A percentile compares a stretch with the other conserved stretches of the same genome.
Conservation (phyloP, 2,888 invertebrate genomes). For the Dorcus hopei region DNA sequence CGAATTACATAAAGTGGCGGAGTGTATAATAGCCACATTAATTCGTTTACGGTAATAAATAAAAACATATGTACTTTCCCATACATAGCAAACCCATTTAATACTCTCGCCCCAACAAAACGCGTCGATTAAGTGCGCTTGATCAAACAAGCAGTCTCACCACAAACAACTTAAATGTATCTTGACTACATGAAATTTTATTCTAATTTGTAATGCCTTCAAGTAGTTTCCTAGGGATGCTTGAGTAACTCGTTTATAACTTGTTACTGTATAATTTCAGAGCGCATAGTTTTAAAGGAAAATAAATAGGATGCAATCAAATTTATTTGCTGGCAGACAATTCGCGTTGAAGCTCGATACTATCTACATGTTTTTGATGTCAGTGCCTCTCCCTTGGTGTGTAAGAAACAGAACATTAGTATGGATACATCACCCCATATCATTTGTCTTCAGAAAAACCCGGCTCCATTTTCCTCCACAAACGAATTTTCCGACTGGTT, state of each 20-base stretch:
- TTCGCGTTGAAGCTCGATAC: background rate
- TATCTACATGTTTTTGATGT: conserved; percentile 1
- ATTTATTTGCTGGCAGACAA: conserved; percentile 13
- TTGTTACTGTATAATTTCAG: too few species aligned
- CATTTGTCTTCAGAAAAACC: conserved; percentile 51
- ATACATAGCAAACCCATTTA: conserved; percentile 21
- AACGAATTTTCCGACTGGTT: conserved; percentile 51
- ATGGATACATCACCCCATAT: conserved; percentile 45
- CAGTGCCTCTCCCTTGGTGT: background rate
- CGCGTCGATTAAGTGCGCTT: conserved; percentile 20
- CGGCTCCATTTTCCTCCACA: conserved; percentile 50
- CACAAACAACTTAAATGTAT: conserved; percentile 6
- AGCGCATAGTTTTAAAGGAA: conserved; percentile 1
- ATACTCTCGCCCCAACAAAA: conserved; percentile 26
- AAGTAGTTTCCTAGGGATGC: too few species aligned
- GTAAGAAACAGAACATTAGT: conserved; percentile 37
- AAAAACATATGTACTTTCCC: conserved; percentile 22
- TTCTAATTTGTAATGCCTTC: too few species aligned
- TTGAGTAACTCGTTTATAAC: too few species aligned
- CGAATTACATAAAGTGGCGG: background rate
- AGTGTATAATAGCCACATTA: conserved; percentile 5
- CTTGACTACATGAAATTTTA: too few species aligned
- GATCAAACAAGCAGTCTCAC: conserved; percentile 1
- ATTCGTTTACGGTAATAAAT: conserved; percentile 14
- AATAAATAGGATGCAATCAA: conserved; percentile 2